These are phyloP conservation scores for Paralvinella palmiformis DNA, from an alignment of 1,140 invertebrate species.

Conservation along the genomic window DNA sequence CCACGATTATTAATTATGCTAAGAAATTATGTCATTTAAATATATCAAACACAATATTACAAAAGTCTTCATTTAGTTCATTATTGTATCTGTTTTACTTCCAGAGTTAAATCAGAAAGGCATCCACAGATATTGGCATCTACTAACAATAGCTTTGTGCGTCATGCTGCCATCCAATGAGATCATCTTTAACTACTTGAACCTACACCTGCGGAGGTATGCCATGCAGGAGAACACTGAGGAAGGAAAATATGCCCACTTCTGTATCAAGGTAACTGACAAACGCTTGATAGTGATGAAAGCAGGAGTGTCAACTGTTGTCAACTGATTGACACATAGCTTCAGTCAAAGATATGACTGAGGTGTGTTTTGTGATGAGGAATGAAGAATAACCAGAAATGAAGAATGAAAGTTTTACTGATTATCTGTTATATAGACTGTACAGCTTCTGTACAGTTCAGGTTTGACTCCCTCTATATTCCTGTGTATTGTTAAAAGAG, in stretches of 20 bases:
- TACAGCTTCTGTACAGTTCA: no score
- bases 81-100: slow-evolving; percentile 6
- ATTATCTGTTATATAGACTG: no score
- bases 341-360: no score
- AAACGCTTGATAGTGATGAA: no score
- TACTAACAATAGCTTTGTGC: slow-evolving; percentile 80
- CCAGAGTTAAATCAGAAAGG: slow-evolving; percentile 82
- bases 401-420: no score
- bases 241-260: slow-evolving; percentile 89
- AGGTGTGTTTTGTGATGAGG: no score
- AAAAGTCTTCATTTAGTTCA: neutral
- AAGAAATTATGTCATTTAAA: no score
- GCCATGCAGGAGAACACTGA: slow-evolving; percentile 82
- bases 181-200: slow-evolving; percentile 77
- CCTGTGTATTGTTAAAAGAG: no score
- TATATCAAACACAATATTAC: neutral
- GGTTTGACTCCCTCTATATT: no score
- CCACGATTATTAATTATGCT: no score
- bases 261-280: slow-evolving; percentile 74
- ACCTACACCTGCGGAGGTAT: slow-evolving; percentile 82
- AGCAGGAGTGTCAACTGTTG: slow-evolving; percentile 5
- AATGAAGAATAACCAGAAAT: no score
- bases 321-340: no score
- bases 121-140: slow-evolving; percentile 84
- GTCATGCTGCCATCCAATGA: slow-evolving; percentile 79